Evolutionary conservation across 2,888 invertebrate genomes (phyloP), one percentile per base, ranked within the genome.

Genomic region (Stenodera caucasica): DNA sequence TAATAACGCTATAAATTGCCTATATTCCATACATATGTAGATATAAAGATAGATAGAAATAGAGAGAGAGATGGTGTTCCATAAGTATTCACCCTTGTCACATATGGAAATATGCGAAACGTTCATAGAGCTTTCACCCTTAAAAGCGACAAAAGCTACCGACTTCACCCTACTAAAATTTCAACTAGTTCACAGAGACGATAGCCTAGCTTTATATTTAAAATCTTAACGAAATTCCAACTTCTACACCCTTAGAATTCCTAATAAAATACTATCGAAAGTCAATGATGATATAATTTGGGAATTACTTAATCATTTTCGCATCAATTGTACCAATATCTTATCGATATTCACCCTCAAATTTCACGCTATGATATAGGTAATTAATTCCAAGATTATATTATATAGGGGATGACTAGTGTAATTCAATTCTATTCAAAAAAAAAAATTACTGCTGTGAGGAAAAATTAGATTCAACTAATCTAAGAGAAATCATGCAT

Each of bases 141-240:
- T 62, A 53, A 60, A 61, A 64, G 67, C 67, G 70, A 66, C 72
- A 71, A 70, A 69, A 68, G 67, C 68, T 53, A 62, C 63, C 62
- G 68, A 57, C 69, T 64, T 67, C 64, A 62, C 67, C 67, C 67
- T 61, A 61, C 62, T 54, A 58, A 63, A 57, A 64, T 33, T 45
- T 23, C 12, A 7, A 18, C 18, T 23, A 23, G 6, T n/a, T 14
- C 49, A 56, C 61, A 68, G 67, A 64, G 2, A 33, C 2, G 1
- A 1, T n/a, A n/a, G 8, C 37, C 8, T 21, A n/a, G 67, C 69
- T 68, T 72, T 72, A 15, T 40, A 72, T 72, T 72, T 72, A 70
- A n/a, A 72, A 72, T 72, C 72, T 69, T 68, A 67, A 66, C 71
- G 67, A 69, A 72, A 72, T 72, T 70, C 72, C 72, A 67, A 69